Conservation (phyloP, 2,888 invertebrate genomes). For the Diadegma fenestrale region DNA sequence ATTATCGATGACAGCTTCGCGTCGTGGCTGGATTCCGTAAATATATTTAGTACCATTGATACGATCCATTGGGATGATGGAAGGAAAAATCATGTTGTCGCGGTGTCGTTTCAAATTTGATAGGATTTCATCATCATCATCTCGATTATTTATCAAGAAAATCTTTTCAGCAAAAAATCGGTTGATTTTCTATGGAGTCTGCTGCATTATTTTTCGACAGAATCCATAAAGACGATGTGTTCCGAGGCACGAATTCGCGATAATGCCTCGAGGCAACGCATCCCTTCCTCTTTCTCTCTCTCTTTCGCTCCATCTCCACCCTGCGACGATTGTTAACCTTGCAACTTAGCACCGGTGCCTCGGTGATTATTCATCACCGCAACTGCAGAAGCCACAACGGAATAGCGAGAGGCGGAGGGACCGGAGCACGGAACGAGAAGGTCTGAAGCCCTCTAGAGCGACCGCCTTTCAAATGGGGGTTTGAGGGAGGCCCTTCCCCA, state of each 20-base stretch:
- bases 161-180: not conserved
- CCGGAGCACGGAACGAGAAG: conserved; percentile 62
- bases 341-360: conserved; percentile 73
- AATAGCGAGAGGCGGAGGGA: not conserved
- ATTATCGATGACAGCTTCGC: conserved; percentile 45
- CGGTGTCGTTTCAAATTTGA: not conserved
- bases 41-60: conserved; percentile 43
- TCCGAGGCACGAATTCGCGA: conserved; percentile 20
- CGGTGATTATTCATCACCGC: conserved; percentile 78
- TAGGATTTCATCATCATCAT: not conserved
- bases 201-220: conserved; percentile 40
- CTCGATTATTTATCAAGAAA: not conserved
- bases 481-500: conserved; percentile 1
- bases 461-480: not conserved
- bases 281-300: not conserved
- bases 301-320: conserved; percentile 15
- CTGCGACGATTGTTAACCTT: conserved; percentile 77
- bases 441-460: conserved; percentile 27
- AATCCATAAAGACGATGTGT: conserved; percentile 26
- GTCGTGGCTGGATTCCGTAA: conserved; percentile 20
- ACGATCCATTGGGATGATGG: not conserved
- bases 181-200: not conserved
- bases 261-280: not conserved
- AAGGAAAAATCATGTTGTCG: not conserved
- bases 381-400: conserved; percentile 62